Base-by-base conservation (phyloP, 2,797 vertebrate genomes). In the Zenarchopterus dispar region DNA sequence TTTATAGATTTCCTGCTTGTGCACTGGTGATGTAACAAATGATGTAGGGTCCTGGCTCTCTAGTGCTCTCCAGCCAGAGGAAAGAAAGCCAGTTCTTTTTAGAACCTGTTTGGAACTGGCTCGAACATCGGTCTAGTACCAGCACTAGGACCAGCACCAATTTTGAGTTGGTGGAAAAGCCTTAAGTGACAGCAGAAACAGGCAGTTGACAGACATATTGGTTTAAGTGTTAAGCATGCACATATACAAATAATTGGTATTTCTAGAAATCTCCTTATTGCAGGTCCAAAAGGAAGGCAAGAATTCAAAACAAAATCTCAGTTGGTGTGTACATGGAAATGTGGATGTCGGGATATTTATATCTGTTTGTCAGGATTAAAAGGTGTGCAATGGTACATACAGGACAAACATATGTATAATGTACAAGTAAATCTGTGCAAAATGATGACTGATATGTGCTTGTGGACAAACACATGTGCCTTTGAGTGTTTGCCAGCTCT, bases 401-500 rank as follows among this genome's bases (percentile, higher is more conserved):
- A 62, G 23, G 45, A 45, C 52, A 63, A 42, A 13, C 9, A 18
- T n/a, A 31, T 33, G 16, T 17, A 2, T 24, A 16, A 31, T 28
- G 16, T 17, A 2, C 28, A 16, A 68, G 11, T 58, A 51, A 7
- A 9, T 54, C 22, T 62, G 51, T 62, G 42, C 18, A 28, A 31
- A 43, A 2, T 3, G 13, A 11, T 52, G 3, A 36, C 16, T 10
- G 2, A 24, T 56, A 4, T 72, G 56, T 57, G 18, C 8, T 15
- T 53, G 56, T 23, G 41, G 8, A 13, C 50, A 21, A 23, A 60
- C 17, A 41, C 15, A 33, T 41, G 9, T 46, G 54, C 49, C 53
- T 19, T 49, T 9, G 26, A 22, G 73, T 54, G 54, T 57, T 61
- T 49, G 53, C 49, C 59, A 56, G 50, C 70, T 93, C 96, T 97